Evolutionary conservation across 1,140 invertebrate species (phyloP).

Genomic region (Papilio aristodemus): DNA sequence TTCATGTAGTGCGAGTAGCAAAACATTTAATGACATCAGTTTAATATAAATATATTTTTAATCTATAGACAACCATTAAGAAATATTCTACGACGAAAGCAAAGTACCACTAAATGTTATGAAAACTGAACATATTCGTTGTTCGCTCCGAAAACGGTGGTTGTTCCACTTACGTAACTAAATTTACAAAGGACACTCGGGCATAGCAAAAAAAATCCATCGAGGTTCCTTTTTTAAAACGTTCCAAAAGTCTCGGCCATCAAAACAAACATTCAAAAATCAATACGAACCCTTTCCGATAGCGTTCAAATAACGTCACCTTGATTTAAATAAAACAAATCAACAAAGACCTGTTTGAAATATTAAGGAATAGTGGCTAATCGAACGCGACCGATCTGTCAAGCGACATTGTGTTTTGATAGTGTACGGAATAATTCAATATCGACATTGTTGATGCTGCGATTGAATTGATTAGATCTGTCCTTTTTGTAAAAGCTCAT

Average conservation of each 20-base stretch:
- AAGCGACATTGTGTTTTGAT: slow-evolving; percentile 71
- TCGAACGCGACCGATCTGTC: slow-evolving; percentile 68
- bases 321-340: slow-evolving; percentile 68
- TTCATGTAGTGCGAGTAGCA: too few relatives aligned
- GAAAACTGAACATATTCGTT: not conserved
- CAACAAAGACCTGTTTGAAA: slow-evolving; percentile 56
- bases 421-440: slow-evolving; percentile 56
- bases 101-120: too few relatives aligned
- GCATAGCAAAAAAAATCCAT: slow-evolving; percentile 38
- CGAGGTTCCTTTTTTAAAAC: slow-evolving; percentile 38
- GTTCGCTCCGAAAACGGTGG: slow-evolving; percentile 13
- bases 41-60: too few relatives aligned
- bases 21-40: too few relatives aligned
- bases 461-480: slow-evolving; percentile 22
- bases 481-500: slow-evolving; percentile 17
- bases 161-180: slow-evolving; percentile 10
- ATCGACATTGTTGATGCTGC: slow-evolving; percentile 30
- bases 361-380: slow-evolving; percentile 48
- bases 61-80: too few relatives aligned
- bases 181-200: slow-evolving; percentile 26
- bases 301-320: slow-evolving; percentile 63
- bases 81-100: too few relatives aligned
- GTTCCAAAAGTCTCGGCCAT: slow-evolving; percentile 59
- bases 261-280: slow-evolving; percentile 75
- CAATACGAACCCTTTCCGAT: slow-evolving; percentile 75